Base-by-base conservation (phyloP, 1,140 invertebrate genomes). In the Halesus radiatus region DNA sequence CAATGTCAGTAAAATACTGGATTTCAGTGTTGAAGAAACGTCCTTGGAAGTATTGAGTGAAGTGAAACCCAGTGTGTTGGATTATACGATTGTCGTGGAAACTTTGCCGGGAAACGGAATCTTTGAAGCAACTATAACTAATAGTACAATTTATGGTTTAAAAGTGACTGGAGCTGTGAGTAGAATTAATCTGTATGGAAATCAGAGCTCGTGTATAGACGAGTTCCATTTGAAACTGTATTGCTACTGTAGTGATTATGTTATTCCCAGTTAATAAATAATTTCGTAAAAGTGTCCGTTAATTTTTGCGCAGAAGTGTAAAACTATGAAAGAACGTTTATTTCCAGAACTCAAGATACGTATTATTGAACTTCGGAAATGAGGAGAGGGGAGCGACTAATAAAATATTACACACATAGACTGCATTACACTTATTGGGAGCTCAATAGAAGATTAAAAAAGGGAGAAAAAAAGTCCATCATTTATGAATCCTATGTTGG, bases 191-290 rank as follows among this genome's bases (percentile, higher is more conserved):
- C 85, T 94, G 18, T 96, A 96, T 83, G 94, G 94, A 5, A 92
- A 92, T 75, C 94, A 96, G 86, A 96, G 95, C 87, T 89, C 89
- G 80, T 97, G 96, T 85, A 91, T 96, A 23, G 90, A 93, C 68
- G 92, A 96, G 84, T 94, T 93, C 83, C 90, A 92, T 83, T 88
- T 96, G 32, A 94, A 96, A 85, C 90, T 95, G 73, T 96, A 95
- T 86, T 96, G 95, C 88, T 95, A 92, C 85, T 96, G 95, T 83
- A 87, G 80, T 81, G 73, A 64, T 66, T 54, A 22, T 68, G 73
- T 77, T 62, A 79, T 32, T 78, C 79, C 32, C 7, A 32, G 32
- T 45, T 0, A 45, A 45, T 45, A 45, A 45, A 45, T 45, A 10
- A 13, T 13, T 10, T 13, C 8, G 37, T 45, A 45, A 45, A 45